Conservation (phyloP, 2,888 invertebrate genomes). For the Cataglyphis rosenhaueri region DNA sequence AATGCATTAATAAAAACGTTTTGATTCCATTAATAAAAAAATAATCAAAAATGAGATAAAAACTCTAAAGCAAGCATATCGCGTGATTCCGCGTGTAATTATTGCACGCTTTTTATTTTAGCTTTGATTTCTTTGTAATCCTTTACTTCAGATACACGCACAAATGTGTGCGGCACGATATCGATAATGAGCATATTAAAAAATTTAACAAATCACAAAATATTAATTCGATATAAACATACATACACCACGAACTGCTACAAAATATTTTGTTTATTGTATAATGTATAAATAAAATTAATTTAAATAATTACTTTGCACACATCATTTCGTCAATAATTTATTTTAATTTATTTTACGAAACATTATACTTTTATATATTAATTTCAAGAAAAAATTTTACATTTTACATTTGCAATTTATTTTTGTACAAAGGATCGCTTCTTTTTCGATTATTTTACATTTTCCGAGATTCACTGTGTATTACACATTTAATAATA, state of each 20-base stretch:
- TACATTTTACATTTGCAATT: neutral
- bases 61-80: slow-evolving; percentile 18
- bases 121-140: slow-evolving; percentile 34
- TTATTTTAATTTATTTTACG: neutral
- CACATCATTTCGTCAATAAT: neutral
- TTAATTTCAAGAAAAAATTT: neutral
- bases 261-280: neutral
- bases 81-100: slow-evolving; percentile 35
- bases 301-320: neutral
- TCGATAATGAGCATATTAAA: neutral
- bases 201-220: neutral
- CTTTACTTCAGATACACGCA: slow-evolving; percentile 5
- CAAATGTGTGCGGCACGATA: neutral
- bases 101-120: slow-evolving; percentile 30
- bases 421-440: neutral
- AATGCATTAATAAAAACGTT: slow-evolving; percentile 41
- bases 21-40: slow-evolving; percentile 20
- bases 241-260: neutral
- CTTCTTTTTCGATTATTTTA: neutral
- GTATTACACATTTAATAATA: neutral
- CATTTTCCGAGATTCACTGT: neutral
- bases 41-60: neutral
- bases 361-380: neutral
- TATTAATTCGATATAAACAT: neutral
- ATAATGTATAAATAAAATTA: neutral